Evolutionary conservation across 2,797 vertebrate genomes (phyloP), one percentile per base, ranked within the genome.

Genomic region (Danionella dracula): DNA sequence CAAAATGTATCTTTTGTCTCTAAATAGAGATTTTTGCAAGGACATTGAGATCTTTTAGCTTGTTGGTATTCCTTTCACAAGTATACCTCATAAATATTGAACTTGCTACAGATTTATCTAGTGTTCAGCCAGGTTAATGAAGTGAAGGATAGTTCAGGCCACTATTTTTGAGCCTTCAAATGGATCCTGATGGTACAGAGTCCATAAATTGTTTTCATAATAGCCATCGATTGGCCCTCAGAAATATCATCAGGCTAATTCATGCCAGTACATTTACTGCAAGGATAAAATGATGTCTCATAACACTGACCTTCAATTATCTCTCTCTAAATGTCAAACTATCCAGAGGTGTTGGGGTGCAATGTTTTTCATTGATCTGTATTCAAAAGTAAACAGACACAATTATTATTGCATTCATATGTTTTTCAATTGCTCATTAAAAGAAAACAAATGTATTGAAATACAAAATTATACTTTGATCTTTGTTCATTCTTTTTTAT

Each of bases 221-320:
- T 61, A 41, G 44, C 49, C 40, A 74, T 61, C 60, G 55, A 66
- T 55, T 62, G 55, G 66, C 60, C 67, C 16, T 44, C 40, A 69
- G 54, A 69, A 73, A 73, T 70, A 70, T 59, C 49, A 66, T 34
- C 32, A 40, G n/a, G 17, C 23, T 60, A 57, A 63, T 62, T 68
- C 64, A 64, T 58, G 59, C 44, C 60, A 42, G 34, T 34, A 44
- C 60, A 46, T 73, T 73, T 59, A 29, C 66, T 58, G 51, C 62
- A 67, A 63, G 5, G 38, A 37, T 50, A 23, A 53, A 38, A 48
- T 34, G 9, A 16, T 53, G 64, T 57, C 41, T 67, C 50, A 46
- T 46, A 32, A 57, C 19, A 37, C n/a, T 71, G 72, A 74, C 63
- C 68, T 66, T 70, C 67, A 74, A 63, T 71, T 70, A 71, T 59